Percentiles rank a stretch among this genome's conserved stretches.
Evolutionary conservation across 2,888 invertebrate species (phyloP).

Genomic region (Oligia strigilis): DNA sequence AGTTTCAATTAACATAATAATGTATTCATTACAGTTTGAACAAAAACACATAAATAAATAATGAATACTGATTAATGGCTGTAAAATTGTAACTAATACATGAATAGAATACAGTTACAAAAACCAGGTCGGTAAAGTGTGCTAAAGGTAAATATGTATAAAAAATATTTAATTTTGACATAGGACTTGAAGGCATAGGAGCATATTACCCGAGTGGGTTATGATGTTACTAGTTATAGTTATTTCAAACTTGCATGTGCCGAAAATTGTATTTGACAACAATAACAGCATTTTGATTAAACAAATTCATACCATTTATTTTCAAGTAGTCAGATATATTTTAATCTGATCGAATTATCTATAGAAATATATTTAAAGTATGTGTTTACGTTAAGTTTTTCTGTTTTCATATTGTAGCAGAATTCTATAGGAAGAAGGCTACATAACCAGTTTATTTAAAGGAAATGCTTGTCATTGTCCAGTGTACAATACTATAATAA

Average conservation of each 20-base stretch:
- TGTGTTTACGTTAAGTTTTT: background rate
- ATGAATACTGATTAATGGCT: background rate
- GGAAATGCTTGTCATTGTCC: slow-evolving; percentile 42
- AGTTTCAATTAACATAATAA: slow-evolving; percentile 36
- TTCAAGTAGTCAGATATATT: background rate
- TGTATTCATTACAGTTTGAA: slow-evolving; percentile 33
- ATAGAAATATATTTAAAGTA: slow-evolving; percentile 1
- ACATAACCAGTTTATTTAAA: background rate
- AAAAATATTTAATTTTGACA: background rate
- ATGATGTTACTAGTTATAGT: background rate
- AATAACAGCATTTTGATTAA: background rate
- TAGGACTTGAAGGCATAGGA: background rate
- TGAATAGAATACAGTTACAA: slow-evolving; percentile 7
- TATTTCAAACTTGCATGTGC: background rate
- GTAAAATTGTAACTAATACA: background rate
- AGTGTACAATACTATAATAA: background rate
- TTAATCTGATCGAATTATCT: background rate
- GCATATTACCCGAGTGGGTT: background rate
- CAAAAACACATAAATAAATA: slow-evolving; percentile 41
- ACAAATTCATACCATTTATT: background rate
- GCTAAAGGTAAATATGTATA: background rate
- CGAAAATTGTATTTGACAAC: background rate
- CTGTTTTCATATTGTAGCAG: background rate
- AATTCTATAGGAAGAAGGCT: background rate
- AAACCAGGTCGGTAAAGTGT: slow-evolving; percentile 4